Evolutionary conservation across 2,113 vertebrate genomes (phyloP).

Genomic region (Rhabdornis inornatus): DNA sequence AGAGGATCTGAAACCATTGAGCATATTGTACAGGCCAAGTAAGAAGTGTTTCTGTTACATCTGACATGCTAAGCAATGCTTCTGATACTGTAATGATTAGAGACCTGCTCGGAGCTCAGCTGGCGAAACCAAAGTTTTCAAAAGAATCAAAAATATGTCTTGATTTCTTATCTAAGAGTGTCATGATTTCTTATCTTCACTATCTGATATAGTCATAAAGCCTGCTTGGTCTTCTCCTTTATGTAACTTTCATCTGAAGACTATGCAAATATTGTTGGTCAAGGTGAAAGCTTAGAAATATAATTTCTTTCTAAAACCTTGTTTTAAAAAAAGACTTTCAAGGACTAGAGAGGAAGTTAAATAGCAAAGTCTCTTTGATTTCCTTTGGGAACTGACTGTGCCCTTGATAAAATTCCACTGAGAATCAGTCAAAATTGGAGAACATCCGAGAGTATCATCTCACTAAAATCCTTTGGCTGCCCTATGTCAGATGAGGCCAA

Average conservation of each 20-base stretch:
- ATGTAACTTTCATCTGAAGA: background rate
- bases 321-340: background rate
- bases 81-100: background rate
- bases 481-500: background rate
- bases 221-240: background rate
- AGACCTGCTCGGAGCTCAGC: background rate
- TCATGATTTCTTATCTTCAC: background rate
- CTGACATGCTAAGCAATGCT: background rate
- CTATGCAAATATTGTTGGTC: background rate
- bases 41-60: background rate
- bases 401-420: slow-evolving; percentile 12
- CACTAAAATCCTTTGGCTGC: slow-evolving; percentile 5
- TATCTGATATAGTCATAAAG: background rate
- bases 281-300: background rate
- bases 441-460: slow-evolving; percentile 7
- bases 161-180: background rate
- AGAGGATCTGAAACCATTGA: background rate
- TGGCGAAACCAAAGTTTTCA: background rate
- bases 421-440: slow-evolving; percentile 28
- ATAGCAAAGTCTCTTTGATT: background rate
- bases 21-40: background rate
- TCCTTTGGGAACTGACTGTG: background rate
- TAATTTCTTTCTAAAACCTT: background rate
- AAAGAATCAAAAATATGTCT: background rate
- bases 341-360: background rate